A percentile compares a stretch with the other conserved stretches of the same genome.
phyloP scores from a whole-genome alignment of 2,888 invertebrate species.

The Luffia ferchaultella region DNA sequence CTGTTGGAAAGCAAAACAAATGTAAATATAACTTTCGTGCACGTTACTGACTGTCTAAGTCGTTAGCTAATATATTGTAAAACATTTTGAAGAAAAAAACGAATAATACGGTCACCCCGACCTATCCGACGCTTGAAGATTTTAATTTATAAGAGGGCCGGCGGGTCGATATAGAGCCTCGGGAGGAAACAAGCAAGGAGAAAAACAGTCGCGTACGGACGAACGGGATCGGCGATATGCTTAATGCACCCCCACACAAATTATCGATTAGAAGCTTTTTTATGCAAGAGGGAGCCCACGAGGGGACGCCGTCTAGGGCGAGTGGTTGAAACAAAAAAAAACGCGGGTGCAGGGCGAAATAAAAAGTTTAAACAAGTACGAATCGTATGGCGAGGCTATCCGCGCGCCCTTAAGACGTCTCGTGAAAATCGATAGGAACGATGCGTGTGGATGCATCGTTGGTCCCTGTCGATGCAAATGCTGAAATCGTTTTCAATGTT shows the following conservation, averaged over 20 bases:
- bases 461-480: too few relatives aligned
- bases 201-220: conserved; percentile 49
- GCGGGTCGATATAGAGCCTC: too few relatives aligned
- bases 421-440: conserved; percentile 56
- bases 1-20: too few relatives aligned
- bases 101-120: too few relatives aligned
- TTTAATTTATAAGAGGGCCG: conserved; percentile 40
- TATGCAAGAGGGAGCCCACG: conserved; percentile 62
- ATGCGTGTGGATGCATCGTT: too few relatives aligned
- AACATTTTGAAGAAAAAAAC: too few relatives aligned
- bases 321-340: conserved; percentile 66
- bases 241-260: conserved; percentile 68
- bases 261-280: conserved; percentile 68
- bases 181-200: conserved; percentile 58
- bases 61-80: too few relatives aligned
- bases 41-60: too few relatives aligned
- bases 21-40: too few relatives aligned
- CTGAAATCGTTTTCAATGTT: too few relatives aligned
- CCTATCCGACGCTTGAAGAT: neutral
- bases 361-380: conserved; percentile 65
- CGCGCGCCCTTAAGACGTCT: conserved; percentile 50
- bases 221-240: conserved; percentile 51
- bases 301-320: conserved; percentile 53
- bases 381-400: conserved; percentile 33
- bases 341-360: conserved; percentile 63